Base-by-base conservation (phyloP, 2,797 vertebrate genomes). In the Astyanax mexicanus region DNA sequence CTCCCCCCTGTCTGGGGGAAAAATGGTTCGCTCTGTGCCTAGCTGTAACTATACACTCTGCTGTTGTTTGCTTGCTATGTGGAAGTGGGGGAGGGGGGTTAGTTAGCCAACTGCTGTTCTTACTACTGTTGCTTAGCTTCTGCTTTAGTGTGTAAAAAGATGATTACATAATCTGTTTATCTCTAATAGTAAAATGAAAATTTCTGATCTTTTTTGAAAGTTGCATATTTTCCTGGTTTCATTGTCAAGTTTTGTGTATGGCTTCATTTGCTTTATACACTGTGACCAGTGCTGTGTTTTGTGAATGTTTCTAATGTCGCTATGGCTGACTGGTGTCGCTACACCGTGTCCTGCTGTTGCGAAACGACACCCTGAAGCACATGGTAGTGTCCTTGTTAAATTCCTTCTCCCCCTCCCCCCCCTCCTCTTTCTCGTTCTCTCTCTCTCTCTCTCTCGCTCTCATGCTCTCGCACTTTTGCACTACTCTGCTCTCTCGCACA, bases 241-340 rank as follows among this genome's bases (percentile, higher is more conserved):
- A 0, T 62, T 40, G n/a, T n/a, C n/a, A n/a, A n/a, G n/a, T n/a
- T n/a, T n/a, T n/a, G n/a, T n/a, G n/a, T n/a, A n/a, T n/a, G n/a
- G n/a, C n/a, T n/a, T n/a, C n/a, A n/a, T n/a, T n/a, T n/a, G n/a
- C 38, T 25, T 23, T 19, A 29, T 25, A 7, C 12, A 17, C 55
- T 38, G 58, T 38, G 29, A 12, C n/a, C n/a, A n/a, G n/a, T n/a
- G n/a, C 0, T 25, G 23, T 65, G 35, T 38, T 2, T 47, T 47
- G 42, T 32, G 17, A 45, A 51, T 13, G 19, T 4, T 35, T 52
- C 29, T 25, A 37, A n/a, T 66, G 76, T 73, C n/a, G n/a, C n/a
- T n/a, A n/a, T n/a, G n/a, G n/a, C n/a, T n/a, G n/a, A 69, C 44
- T 52, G 70, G 58, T 78, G 70, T 73, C 73, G 76, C 70, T 73